A percentile compares a stretch with the other conserved stretches of the same genome.
These are phyloP conservation scores for Phalanger gymnotis DNA, from an alignment of 2,797 vertebrate species.

Conservation along the genomic window DNA sequence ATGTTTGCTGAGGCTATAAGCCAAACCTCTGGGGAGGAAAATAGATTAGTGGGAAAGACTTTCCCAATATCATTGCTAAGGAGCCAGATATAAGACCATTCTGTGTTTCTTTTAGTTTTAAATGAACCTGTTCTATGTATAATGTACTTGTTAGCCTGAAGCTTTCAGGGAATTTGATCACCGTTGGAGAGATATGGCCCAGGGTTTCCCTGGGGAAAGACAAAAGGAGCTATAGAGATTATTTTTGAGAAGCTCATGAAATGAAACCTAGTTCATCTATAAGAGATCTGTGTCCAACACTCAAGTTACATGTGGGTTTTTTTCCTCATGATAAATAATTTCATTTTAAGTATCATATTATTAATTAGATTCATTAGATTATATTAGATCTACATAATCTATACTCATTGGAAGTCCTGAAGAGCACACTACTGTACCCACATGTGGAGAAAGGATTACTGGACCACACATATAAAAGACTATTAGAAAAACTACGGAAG, in stretches of 20 bases:
- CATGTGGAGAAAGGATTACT: not conserved
- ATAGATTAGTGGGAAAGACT: not conserved
- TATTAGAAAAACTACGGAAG: conserved; percentile 19
- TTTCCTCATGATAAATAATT: not conserved
- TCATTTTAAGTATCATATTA: not conserved
- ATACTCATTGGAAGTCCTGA: conserved; percentile 8
- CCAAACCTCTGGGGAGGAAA: not conserved
- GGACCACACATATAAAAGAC: not conserved
- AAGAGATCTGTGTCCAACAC: not conserved
- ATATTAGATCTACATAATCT: not conserved
- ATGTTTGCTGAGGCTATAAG: not conserved
- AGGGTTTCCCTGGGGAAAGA: not conserved
- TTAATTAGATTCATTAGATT: no score
- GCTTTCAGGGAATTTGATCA: not conserved
- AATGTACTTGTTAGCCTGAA: not conserved
- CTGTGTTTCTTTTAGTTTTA: not conserved
- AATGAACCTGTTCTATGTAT: not conserved
- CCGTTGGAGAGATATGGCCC: not conserved
- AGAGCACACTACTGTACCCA: not conserved
- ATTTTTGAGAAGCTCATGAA: not conserved
- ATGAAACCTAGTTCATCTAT: not conserved
- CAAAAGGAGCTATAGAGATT: not conserved
- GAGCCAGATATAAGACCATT: not conserved
- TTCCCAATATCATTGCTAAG: not conserved
- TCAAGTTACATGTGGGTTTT: not conserved